A percentile compares a stretch with the other conserved stretches of the same genome.
Conservation (phyloP, 2,888 invertebrate species). For the Andrena trimmerana region DNA sequence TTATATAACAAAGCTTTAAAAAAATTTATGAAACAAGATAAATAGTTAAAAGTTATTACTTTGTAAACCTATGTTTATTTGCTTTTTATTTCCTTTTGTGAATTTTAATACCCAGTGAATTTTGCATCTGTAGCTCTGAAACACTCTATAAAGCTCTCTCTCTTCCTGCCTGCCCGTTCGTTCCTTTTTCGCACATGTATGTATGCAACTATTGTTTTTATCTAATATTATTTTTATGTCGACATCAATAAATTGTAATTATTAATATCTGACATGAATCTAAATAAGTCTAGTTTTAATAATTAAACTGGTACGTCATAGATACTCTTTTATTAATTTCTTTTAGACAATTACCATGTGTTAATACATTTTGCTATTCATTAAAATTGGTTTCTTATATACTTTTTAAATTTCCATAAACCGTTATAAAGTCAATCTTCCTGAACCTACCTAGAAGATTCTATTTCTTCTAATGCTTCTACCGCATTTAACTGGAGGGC, state of each 20-base stretch:
- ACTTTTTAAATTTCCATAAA: conserved; percentile 32
- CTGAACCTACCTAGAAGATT: conserved; percentile 78
- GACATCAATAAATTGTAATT: not conserved
- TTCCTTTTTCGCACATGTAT: too few relatives aligned
- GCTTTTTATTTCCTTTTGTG: too few relatives aligned
- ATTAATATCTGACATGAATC: not conserved
- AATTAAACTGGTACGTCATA: not conserved
- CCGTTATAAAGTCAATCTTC: conserved; percentile 32
- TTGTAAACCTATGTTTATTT: too few relatives aligned
- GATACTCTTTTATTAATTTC: not conserved
- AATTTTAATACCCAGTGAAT: too few relatives aligned
- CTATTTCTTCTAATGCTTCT: conserved; percentile 79
- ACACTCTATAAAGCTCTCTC: too few relatives aligned
- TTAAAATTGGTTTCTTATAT: not conserved
- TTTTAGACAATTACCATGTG: not conserved
- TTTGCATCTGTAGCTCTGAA: too few relatives aligned
- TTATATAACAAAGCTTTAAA: too few relatives aligned
- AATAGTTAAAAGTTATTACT: too few relatives aligned
- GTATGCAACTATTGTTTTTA: not conserved
- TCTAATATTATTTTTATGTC: not conserved
- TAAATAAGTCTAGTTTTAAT: not conserved
- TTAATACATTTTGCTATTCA: conserved; percentile 1
- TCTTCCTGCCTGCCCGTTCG: too few relatives aligned
- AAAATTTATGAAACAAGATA: too few relatives aligned
- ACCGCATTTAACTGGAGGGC: conserved; percentile 80